Evolutionary conservation across 2,888 invertebrate species (phyloP).

Genomic region (Nomada fucata): DNA sequence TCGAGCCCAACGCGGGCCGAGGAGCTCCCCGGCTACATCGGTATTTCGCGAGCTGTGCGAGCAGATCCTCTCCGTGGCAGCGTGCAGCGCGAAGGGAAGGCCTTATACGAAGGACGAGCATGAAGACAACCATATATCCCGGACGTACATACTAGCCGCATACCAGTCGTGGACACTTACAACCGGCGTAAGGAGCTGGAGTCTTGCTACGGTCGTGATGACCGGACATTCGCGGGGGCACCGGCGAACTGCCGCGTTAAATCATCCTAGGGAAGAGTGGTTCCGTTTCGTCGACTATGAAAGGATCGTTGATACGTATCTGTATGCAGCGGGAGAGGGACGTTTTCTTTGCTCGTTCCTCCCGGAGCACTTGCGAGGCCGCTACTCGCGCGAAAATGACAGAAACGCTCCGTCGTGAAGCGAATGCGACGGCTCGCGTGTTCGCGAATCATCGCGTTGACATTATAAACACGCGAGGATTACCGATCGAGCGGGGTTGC

Average conservation of each 20-base stretch:
- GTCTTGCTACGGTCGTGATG: slow-evolving; percentile 60
- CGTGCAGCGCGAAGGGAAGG: slow-evolving; percentile 44
- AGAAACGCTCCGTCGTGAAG: not conserved
- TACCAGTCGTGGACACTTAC: slow-evolving; percentile 80
- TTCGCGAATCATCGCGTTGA: not conserved
- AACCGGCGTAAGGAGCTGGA: slow-evolving; percentile 69
- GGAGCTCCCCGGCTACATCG: slow-evolving; percentile 56
- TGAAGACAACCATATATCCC: slow-evolving; percentile 76
- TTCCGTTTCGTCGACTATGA: slow-evolving; percentile 44
- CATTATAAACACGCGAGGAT: not conserved
- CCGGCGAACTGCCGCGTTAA: slow-evolving; percentile 66
- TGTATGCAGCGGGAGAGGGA: slow-evolving; percentile 16
- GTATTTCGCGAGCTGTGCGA: slow-evolving; percentile 67
- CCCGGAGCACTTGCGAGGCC: slow-evolving; percentile 11
- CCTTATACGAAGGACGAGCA: slow-evolving; percentile 63
- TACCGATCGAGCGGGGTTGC: not conserved
- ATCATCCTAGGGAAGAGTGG: slow-evolving; percentile 68
- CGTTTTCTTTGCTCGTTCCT: slow-evolving; percentile 21
- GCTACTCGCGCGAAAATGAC: not conserved
- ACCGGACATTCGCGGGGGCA: slow-evolving; percentile 66
- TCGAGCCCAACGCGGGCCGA: slow-evolving; percentile 41
- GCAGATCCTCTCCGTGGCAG: slow-evolving; percentile 40
- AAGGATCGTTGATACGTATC: slow-evolving; percentile 47
- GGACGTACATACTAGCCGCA: slow-evolving; percentile 73
- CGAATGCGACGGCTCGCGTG: not conserved